These are phyloP conservation scores for Abrostola tripartita DNA, from an alignment of 2,888 invertebrate species.

Conservation along the genomic window DNA sequence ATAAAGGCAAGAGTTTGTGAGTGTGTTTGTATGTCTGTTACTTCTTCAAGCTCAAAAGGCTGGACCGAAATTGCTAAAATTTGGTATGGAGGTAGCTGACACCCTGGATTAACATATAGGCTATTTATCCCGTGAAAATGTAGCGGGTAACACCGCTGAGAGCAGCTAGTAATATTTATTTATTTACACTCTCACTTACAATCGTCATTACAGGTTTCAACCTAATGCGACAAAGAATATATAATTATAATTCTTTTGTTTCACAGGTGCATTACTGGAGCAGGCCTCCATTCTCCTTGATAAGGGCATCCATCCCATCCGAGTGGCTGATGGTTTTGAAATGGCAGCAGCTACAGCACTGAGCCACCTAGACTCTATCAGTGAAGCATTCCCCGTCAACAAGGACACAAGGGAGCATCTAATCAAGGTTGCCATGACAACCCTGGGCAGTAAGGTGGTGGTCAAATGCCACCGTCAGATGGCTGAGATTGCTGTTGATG, in stretches of 20 bases:
- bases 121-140: too few species aligned
- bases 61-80: too few species aligned
- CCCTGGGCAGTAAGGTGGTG: conserved; percentile 99
- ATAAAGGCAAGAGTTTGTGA: too few species aligned
- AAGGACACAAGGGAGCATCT: conserved; percentile 95
- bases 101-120: too few species aligned
- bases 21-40: too few species aligned
- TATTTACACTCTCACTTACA: too few species aligned
- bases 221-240: too few species aligned
- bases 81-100: too few species aligned
- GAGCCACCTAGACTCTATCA: conserved; percentile 95
- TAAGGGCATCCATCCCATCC: conserved; percentile 99
- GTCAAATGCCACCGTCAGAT: conserved; percentile 99
- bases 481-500: conserved; percentile 98
- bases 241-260: background rate
- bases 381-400: conserved; percentile 96
- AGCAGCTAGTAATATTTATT: too few species aligned
- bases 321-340: conserved; percentile 99
- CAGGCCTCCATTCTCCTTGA: conserved; percentile 97
- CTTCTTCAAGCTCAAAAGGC: too few species aligned
- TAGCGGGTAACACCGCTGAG: too few species aligned
- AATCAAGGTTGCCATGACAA: conserved; percentile 98
- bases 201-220: too few species aligned
- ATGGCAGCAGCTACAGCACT: conserved; percentile 97
- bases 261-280: conserved; percentile 95